Conservation (phyloP, 2,888 invertebrate species). For the Lamellibrachia columna region DNA sequence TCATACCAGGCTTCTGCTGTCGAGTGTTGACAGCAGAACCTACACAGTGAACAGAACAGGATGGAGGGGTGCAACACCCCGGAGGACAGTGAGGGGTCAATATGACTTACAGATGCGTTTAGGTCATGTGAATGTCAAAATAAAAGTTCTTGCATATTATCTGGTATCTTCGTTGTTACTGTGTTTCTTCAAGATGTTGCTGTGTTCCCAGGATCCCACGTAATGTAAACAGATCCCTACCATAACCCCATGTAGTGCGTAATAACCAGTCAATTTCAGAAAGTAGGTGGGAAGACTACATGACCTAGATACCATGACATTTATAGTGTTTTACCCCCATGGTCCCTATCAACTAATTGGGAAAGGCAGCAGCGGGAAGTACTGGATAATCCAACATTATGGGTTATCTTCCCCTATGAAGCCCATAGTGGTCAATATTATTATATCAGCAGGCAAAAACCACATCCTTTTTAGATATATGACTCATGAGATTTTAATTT, state of each 20-base stretch:
- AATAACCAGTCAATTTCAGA: background rate
- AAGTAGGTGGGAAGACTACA: background rate
- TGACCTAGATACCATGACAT: background rate
- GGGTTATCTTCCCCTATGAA: background rate
- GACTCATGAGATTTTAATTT: too few species aligned
- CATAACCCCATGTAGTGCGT: too few species aligned
- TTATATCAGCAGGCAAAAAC: background rate
- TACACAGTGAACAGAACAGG: too few species aligned
- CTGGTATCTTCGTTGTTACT: background rate
- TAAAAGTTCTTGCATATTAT: background rate
- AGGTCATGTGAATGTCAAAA: too few species aligned
- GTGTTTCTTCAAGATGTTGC: background rate
- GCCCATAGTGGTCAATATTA: background rate
- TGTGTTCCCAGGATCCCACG: background rate
- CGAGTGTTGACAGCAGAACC: too few species aligned
- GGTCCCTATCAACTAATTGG: background rate
- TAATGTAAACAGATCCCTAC: too few species aligned
- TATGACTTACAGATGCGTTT: too few species aligned
- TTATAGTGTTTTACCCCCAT: background rate
- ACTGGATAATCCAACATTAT: background rate
- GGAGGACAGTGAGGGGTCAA: too few species aligned
- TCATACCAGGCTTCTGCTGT: too few species aligned
- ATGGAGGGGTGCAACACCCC: too few species aligned
- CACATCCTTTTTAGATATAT: too few species aligned
- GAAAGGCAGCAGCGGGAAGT: background rate